Evolutionary conservation across 2,113 vertebrate species (phyloP), one percentile per base, ranked within the genome.

Genomic region (Lathamus discolor): DNA sequence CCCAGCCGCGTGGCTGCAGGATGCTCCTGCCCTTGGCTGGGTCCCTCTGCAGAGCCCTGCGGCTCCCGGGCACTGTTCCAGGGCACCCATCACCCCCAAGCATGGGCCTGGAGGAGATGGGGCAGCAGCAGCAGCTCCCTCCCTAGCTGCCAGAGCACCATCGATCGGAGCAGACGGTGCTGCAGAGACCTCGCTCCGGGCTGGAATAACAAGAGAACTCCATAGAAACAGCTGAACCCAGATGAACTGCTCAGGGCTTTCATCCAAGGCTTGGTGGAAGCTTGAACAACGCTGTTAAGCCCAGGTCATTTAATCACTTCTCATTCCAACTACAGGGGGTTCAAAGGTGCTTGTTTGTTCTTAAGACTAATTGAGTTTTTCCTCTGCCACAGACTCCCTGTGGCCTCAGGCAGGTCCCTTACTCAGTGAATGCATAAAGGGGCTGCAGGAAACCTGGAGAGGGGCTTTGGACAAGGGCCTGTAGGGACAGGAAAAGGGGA

Each of bases 151-250:
- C 81, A 22, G 39, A 39, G 41, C 70, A 44, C 24, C 55, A 88
- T 81, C 9, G 69, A 92, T 25, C 8, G 3, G 81, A 83, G 79
- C 64, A 76, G 80, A 27, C 16, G 5, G 76, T 4, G 57, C 80
- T 79, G 81, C 89, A 81, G 69, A 84, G 76, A 57, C 83, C 93
- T 88, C 11, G 37, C 76, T 82, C 13, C 0, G 72, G 62, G 76
- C 72, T 49, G 82, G 67, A 59, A 48, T 7, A 13, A 51, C 88
- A 39, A 75, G 81, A 39, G 17, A 81, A 86, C 62, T 67, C 33
- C 20, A 78, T 59, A 77, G 90, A 91, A 92, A 90, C 52, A 52
- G 74, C 80, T 89, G 96, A 91, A 91, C 59, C 75, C 70, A 49
- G 70, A 35, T 85, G 86, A 82, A 74, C 75, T 17, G 19, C 64